phyloP scores from a whole-genome alignment of 2,888 invertebrate species.

The Cephus rjabovi region DNA sequence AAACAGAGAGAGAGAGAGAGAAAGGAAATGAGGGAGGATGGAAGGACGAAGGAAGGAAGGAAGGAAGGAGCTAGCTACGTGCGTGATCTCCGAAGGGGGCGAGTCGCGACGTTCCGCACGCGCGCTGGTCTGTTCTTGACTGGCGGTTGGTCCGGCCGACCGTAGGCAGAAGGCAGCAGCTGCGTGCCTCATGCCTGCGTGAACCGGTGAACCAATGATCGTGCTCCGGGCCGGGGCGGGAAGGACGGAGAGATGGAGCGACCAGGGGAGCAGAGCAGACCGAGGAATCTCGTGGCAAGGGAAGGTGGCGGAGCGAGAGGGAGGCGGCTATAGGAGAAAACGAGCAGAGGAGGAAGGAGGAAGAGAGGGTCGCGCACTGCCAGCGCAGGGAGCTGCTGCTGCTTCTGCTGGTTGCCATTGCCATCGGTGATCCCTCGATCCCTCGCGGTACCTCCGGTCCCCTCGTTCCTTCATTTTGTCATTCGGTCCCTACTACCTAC shows the following conservation, averaged over 20 bases:
- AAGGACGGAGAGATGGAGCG: conserved; percentile 12
- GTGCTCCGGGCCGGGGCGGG: conserved; percentile 41
- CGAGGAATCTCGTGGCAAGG: conserved; percentile 21
- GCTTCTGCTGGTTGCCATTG: neutral
- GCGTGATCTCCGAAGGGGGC: neutral
- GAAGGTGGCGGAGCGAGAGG: conserved; percentile 39
- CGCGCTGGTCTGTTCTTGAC: conserved; percentile 9
- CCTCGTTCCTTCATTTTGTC: too few relatives aligned
- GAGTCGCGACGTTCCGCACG: conserved; percentile 9
- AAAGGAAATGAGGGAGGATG: neutral
- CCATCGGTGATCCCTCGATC: neutral
- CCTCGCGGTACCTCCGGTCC: too few relatives aligned
- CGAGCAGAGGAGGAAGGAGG: conserved; percentile 18
- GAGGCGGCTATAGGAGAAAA: conserved; percentile 19
- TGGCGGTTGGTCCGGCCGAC: conserved; percentile 13
- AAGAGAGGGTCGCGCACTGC: conserved; percentile 25
- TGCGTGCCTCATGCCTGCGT: conserved; percentile 56
- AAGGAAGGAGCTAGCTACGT: conserved; percentile 38
- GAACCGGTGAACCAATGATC: conserved; percentile 63
- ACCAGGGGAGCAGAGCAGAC: conserved; percentile 34
- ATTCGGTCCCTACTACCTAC: too few relatives aligned
- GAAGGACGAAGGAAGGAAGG: conserved; percentile 6
- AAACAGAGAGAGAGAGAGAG: conserved; percentile 6
- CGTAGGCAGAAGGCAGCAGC: conserved; percentile 39
- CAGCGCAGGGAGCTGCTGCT: neutral